Base-by-base conservation (phyloP, 2,888 invertebrate species). In the Cremastinae sp. region DNA sequence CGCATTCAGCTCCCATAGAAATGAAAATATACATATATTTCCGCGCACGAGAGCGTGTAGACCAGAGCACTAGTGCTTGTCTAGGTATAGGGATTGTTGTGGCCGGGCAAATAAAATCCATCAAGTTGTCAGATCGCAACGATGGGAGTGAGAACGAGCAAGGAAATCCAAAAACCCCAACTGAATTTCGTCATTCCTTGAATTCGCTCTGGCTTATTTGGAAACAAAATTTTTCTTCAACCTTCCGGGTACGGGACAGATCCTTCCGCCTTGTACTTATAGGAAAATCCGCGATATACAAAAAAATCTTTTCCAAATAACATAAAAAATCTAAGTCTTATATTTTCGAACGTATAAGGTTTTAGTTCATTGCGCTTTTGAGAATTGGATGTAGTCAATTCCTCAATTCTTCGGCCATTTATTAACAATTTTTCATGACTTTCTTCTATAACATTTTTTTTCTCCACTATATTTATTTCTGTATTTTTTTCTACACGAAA, bases 41-140 rank as follows among this genome's bases (percentile, higher is more conserved):
- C 2, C 12, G 4, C 45, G 35, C n/a, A 28, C 18, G 28, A 14
- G 53, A n/a, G n/a, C n/a, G n/a, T 41, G 55, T 22, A 47, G 18
- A 47, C 16, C 49, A 41, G 56, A 55, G 18, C 22, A 56, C 59
- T 73, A 77, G 69, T 70, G 72, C 39, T 62, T 69, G 75, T 77
- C 80, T 79, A 82, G 85, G n/a, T n/a, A 83, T 82, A 80, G 80
- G 81, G 83, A 82, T 79, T 72, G 74, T 70, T 79, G 74, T 81
- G 77, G 80, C 80, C 74, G 76, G 83, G 83, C 83, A 87, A 88
- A 88, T 87, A 87, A 86, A 83, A 88, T 88, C 88, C 86, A 88
- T 88, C 88, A 87, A 83, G 75, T 78, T 86, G 85, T 85, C 87
- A 83, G 80, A 76, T n/a, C n/a, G 16, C 43, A 41, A 20, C 18